phyloP scores from a whole-genome alignment of 2,888 invertebrate species.

The Rotaria sp. region DNA sequence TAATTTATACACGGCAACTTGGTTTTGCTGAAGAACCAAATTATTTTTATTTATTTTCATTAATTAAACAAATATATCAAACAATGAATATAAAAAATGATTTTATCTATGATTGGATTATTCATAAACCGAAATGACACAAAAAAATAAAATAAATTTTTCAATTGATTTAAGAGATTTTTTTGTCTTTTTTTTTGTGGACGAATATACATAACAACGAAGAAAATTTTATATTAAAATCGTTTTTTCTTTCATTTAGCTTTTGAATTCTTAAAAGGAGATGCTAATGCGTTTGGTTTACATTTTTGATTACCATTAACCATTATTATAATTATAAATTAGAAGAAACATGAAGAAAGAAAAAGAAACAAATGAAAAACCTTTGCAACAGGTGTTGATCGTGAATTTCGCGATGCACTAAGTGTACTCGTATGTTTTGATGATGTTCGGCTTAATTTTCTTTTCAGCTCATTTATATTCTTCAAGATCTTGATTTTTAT shows the following conservation, averaged over 20 bases:
- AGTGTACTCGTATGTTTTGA: not conserved
- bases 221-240: not conserved
- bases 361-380: not conserved
- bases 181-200: too few species aligned
- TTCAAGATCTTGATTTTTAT: slow-evolving; percentile 93
- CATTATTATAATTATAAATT: too few species aligned
- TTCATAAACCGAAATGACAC: not conserved
- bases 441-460: not conserved
- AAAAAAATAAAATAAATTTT: too few species aligned
- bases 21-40: slow-evolving; percentile 24
- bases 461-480: slow-evolving; percentile 60
- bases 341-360: too few species aligned
- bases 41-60: slow-evolving; percentile 1
- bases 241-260: not conserved
- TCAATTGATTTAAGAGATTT: too few species aligned
- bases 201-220: too few species aligned
- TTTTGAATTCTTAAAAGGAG: not conserved
- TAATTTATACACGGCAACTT: slow-evolving; percentile 7
- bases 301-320: not conserved
- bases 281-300: not conserved
- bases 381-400: not conserved
- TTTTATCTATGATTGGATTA: not conserved
- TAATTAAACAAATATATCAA: not conserved
- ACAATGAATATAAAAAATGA: slow-evolving; percentile 23
- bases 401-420: not conserved